Conservation (phyloP, 2,888 invertebrate genomes). For the Osedax frankpressi region DNA sequence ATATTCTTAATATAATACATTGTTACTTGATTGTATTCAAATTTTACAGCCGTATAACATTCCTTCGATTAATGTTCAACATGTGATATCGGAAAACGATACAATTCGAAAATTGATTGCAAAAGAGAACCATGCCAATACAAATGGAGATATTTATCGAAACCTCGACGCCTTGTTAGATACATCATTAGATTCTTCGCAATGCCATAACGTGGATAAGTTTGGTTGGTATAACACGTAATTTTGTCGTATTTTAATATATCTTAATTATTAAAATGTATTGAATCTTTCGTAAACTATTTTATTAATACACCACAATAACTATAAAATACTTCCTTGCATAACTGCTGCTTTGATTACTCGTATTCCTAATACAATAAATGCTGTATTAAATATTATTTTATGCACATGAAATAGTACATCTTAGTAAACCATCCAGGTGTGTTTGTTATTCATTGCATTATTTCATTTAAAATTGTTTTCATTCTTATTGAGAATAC, state of each 20-base stretch:
- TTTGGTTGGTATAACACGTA: not conserved
- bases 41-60: not conserved
- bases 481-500: too few species aligned
- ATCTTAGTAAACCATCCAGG: too few species aligned
- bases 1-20: not conserved
- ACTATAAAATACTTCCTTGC: too few species aligned
- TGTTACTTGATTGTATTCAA: too few species aligned
- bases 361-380: too few species aligned
- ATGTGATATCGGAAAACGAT: not conserved
- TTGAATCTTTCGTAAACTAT: not conserved
- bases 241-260: too few species aligned
- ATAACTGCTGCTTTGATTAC: too few species aligned
- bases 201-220: not conserved
- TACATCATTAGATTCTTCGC: not conserved
- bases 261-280: not conserved
- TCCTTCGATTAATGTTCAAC: not conserved
- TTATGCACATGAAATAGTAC: too few species aligned
- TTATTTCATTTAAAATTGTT: too few species aligned
- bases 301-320: not conserved
- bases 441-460: too few species aligned
- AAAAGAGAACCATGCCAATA: not conserved
- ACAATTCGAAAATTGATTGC: not conserved
- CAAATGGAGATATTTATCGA: not conserved
- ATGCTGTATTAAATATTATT: too few species aligned
- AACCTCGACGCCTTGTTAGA: not conserved